A percentile compares a stretch with the other conserved stretches of the same genome.
Conservation (phyloP, 2,888 invertebrate genomes). For the Monopis laevigella region DNA sequence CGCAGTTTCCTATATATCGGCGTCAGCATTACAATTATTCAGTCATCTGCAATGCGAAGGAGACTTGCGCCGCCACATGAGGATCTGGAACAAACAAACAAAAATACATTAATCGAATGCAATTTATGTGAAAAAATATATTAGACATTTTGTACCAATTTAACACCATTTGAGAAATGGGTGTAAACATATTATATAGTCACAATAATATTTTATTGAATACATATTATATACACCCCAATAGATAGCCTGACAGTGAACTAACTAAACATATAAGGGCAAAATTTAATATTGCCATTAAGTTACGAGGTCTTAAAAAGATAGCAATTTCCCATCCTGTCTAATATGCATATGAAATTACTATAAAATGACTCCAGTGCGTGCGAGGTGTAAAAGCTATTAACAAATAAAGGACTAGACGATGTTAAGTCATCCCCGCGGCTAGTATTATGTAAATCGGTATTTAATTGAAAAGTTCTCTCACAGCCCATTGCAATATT, state of each 20-base stretch:
- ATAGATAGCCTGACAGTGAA: too few species aligned
- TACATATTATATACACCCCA: too few species aligned
- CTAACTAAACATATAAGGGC: too few species aligned
- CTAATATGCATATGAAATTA: neutral
- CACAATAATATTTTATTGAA: too few species aligned
- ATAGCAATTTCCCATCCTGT: neutral
- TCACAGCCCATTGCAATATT: slow-evolving; percentile 2
- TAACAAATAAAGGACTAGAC: slow-evolving; percentile 5
- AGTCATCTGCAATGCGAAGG: slow-evolving; percentile 50
- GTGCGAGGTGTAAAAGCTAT: slow-evolving; percentile 8
- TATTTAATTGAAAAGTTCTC: slow-evolving; percentile 9
- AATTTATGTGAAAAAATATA: too few species aligned
- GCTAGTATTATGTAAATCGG: slow-evolving; percentile 7
- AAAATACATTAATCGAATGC: too few species aligned
- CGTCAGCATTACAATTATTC: slow-evolving; percentile 64
- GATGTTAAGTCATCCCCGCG: slow-evolving; percentile 1
- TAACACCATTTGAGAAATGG: too few species aligned
- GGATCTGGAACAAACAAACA: slow-evolving; percentile 53
- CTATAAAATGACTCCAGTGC: neutral
- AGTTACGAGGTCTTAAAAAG: neutral
- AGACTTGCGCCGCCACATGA: slow-evolving; percentile 38
- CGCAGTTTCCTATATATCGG: slow-evolving; percentile 62
- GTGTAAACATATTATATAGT: too few species aligned
- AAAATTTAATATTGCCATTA: neutral
- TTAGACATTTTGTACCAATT: too few species aligned